These are phyloP conservation scores for Antigone vipio DNA, from an alignment of 2,113 vertebrate species.

Conservation along the genomic window DNA sequence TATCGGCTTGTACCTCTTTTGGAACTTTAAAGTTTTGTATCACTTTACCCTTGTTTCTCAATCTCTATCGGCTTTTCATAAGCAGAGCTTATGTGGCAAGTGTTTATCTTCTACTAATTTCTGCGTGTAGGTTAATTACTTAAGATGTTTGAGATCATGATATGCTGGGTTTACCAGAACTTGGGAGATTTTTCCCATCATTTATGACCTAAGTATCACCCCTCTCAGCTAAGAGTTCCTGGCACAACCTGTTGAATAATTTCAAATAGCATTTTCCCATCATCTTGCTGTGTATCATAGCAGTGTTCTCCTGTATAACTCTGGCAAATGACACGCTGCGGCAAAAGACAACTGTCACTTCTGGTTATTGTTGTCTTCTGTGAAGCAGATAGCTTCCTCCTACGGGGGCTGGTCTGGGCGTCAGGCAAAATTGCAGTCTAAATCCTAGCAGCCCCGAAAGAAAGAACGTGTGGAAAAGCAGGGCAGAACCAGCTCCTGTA, in stretches of 20 bases:
- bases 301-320: background rate
- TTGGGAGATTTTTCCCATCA: background rate
- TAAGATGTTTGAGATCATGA: background rate
- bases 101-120: background rate
- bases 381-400: background rate
- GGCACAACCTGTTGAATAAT: background rate
- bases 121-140: background rate
- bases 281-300: fast-evolving
- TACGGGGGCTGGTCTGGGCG: background rate
- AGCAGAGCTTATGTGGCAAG: fast-evolving
- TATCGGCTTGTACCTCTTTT: background rate
- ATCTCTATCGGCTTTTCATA: background rate
- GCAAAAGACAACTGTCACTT: background rate
- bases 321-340: background rate
- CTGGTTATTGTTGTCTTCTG: background rate
- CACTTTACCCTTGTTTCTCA: background rate
- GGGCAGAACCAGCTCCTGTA: background rate
- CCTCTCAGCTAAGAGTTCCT: background rate
- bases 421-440: background rate
- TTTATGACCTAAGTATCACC: background rate
- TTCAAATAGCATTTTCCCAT: background rate
- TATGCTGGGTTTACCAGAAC: background rate
- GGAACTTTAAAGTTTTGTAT: background rate
- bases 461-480: background rate
- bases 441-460: background rate